Conservation (phyloP, 2,888 invertebrate species). For the Mythimna lalbum region DNA sequence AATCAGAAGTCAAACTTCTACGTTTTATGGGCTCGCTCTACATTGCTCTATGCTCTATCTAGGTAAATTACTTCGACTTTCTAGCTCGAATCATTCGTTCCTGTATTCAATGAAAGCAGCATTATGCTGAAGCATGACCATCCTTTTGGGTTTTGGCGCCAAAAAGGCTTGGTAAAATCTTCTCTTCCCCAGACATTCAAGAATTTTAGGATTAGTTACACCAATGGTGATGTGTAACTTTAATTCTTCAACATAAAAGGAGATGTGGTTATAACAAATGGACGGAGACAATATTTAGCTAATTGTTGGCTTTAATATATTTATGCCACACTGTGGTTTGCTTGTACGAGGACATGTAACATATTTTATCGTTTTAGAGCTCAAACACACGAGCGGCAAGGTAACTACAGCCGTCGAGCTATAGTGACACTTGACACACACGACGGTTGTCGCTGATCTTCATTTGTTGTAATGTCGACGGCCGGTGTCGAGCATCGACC, state of each 20-base stretch:
- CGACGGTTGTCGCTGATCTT: too few relatives aligned
- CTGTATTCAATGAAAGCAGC: not conserved
- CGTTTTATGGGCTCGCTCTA: not conserved
- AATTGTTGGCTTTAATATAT: constrained; percentile 40
- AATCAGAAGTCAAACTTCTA: too few relatives aligned
- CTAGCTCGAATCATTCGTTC: not conserved
- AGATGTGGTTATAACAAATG: constrained; percentile 19
- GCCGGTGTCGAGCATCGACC: too few relatives aligned
- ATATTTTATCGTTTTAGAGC: constrained; percentile 9
- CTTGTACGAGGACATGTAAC: constrained; percentile 9
- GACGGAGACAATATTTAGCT: constrained; percentile 44
- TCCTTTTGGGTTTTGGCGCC: too few relatives aligned
- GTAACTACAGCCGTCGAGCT: too few relatives aligned
- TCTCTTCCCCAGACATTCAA: too few relatives aligned
- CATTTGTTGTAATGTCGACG: too few relatives aligned
- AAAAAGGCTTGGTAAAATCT: too few relatives aligned
- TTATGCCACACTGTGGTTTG: constrained; percentile 30
- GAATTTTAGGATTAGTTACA: not conserved
- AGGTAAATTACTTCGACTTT: too few relatives aligned
- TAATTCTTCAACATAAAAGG: not conserved
- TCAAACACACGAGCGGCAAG: too few relatives aligned
- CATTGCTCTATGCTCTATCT: not conserved
- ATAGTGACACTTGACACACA: too few relatives aligned
- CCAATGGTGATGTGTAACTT: not conserved
- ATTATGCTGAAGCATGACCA: too few relatives aligned